phyloP scores from a whole-genome alignment of 2,113 vertebrate genomes.

The Salvelinus alpinus region DNA sequence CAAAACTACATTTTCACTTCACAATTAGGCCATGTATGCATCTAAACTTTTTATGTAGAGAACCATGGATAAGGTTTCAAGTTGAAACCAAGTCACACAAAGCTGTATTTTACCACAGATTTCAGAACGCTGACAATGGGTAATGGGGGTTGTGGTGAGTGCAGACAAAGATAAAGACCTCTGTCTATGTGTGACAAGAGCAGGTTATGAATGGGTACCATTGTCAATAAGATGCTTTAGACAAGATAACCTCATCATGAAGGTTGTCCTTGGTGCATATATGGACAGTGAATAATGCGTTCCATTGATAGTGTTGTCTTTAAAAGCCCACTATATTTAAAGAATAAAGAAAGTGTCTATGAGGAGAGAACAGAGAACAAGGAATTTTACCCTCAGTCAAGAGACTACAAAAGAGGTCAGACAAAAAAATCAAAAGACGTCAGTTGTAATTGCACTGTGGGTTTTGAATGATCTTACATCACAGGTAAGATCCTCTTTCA shows the following conservation, averaged over 20 bases:
- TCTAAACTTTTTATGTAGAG: neutral
- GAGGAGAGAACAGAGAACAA: conserved; percentile 28
- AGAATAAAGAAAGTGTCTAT: conserved; percentile 35
- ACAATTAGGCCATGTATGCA: neutral
- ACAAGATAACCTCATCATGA: conserved; percentile 41
- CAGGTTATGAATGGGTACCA: conserved; percentile 35
- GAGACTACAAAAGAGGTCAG: neutral
- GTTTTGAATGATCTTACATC: conserved; percentile 23
- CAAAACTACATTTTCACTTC: neutral
- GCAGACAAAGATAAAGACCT: conserved; percentile 5
- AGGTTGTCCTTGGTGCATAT: conserved; percentile 23
- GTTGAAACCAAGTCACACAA: neutral
- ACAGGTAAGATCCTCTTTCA: conserved; percentile 1
- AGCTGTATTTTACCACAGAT: conserved; percentile 22
- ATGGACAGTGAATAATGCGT: conserved; percentile 30
- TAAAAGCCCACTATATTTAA: conserved; percentile 35
- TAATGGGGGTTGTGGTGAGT: conserved; percentile 4
- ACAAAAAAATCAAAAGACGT: conserved; percentile 9
- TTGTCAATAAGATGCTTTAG: conserved; percentile 41
- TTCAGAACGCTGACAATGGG: conserved; percentile 1
- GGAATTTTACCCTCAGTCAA: conserved; percentile 7
- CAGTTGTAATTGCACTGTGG: conserved; percentile 19
- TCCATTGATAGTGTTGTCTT: conserved; percentile 27
- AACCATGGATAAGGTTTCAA: neutral
- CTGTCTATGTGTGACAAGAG: conserved; percentile 25